Percentiles rank a stretch among this genome's conserved stretches.
Conservation (phyloP, 2,888 invertebrate genomes). For the Teleogryllus oceanicus region DNA sequence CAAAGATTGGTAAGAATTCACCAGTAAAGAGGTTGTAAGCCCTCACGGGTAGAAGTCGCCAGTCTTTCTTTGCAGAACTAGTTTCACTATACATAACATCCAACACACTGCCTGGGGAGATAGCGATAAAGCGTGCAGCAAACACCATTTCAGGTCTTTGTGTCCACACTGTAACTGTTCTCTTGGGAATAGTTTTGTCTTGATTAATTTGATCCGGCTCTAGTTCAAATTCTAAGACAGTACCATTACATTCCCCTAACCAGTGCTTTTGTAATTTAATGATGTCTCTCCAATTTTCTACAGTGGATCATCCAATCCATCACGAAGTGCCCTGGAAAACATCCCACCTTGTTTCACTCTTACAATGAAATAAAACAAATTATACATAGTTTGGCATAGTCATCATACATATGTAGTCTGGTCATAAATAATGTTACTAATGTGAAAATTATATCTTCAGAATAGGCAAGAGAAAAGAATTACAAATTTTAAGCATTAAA, state of each 20-base stretch:
- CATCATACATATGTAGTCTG: too few species aligned
- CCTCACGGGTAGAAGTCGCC: constrained; percentile 37
- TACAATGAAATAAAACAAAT: too few species aligned
- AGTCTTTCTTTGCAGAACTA: constrained; percentile 40
- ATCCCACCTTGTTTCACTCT: too few species aligned
- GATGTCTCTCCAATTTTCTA: constrained; percentile 81
- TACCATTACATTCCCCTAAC: constrained; percentile 84
- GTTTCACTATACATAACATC: constrained; percentile 41
- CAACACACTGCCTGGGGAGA: constrained; percentile 57
- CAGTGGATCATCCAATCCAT: constrained; percentile 65
- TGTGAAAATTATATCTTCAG: too few species aligned
- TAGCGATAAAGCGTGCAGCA: constrained; percentile 66
- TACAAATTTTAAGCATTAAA: too few species aligned
- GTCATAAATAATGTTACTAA: too few species aligned
- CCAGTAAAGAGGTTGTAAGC: constrained; percentile 70
- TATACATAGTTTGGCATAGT: too few species aligned
- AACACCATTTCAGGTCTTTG: constrained; percentile 67
- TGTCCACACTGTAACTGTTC: constrained; percentile 61
- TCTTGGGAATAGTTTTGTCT: constrained; percentile 41
- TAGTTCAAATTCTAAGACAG: constrained; percentile 63
- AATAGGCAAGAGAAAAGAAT: too few species aligned
- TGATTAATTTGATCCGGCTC: constrained; percentile 40
- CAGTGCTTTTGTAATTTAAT: constrained; percentile 81
- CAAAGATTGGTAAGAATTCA: constrained; percentile 60
- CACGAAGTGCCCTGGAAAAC: constrained; percentile 43